Base-by-base conservation (phyloP, 2,888 invertebrate genomes). In the Ernsta delagoae region DNA sequence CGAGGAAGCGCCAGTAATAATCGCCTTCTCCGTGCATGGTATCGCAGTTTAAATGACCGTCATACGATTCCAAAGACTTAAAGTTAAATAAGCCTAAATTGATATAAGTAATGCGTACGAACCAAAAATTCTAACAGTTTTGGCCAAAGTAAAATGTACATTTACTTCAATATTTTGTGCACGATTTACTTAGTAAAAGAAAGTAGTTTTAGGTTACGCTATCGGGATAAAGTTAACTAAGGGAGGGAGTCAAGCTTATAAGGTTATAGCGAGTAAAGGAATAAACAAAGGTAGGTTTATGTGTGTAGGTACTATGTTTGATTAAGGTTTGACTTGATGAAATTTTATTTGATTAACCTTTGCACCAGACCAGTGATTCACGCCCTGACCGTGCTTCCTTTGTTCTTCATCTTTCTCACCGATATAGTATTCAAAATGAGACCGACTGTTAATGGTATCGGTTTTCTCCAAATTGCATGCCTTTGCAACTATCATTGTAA, bases 11-110 rank as follows among this genome's bases (percentile, higher is more conserved):
- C 85, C 90, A 89, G 7, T 83, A 83, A 74, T 94, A 95, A 36
- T 86, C 86, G 0, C 95, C 95, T 0, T 75, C 63, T 0, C 94
- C 94, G 73, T 95, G 94, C 81, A 94, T 85, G 0, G 92, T 92
- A 75, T 94, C 87, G 0, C 85, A 81, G 0, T 91, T 57, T 45
- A 94, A 87, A 0, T 74, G 63, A 0, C 95, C 95, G 0, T 75
- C 75, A 75, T 94, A 94, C 70, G 78, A 82, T 78, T 94, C 94
- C 73, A 88, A 70, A 1, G 88, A 90, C 92, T 92, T 74, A 9
- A 70, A 48, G 1, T 34, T 48, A 12, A 31, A 16, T 34, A 31
- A 5, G 36, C 5, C 36, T 4, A 5, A 36, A 5, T 36, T 36
- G 5, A 5, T 36, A 36, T n/a, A n/a, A n/a, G n/a, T n/a, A n/a